Base-by-base conservation (phyloP, 2,888 invertebrate species). In the Ectobius pallidus region DNA sequence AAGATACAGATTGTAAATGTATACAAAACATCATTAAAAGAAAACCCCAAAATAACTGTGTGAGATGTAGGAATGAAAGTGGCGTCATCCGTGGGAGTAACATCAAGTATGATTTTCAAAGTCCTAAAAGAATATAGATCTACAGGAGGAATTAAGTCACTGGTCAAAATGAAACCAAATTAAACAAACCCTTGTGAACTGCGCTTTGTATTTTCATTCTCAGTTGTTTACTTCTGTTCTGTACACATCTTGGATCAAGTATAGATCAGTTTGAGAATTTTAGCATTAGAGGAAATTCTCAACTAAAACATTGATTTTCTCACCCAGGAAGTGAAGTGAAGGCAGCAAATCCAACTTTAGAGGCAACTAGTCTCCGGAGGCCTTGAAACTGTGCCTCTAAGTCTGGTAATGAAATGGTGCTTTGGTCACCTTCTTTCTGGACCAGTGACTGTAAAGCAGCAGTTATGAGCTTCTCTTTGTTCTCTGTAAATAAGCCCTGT, bases 261-360 rank as follows among this genome's bases (percentile, higher is more conserved):
- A n/a, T n/a, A n/a, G n/a, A n/a, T n/a, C n/a, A n/a, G n/a, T n/a
- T n/a, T 39, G 9, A 11, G 42, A 7, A 39, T 39, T 11, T 11
- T 39, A 39, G 42, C 9, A 39, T 39, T 39, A 11, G 9, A 39
- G 14, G 14, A 7, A 39, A 14, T 39, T 39, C 14, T 39, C 14
- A 39, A 39, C 9, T 39, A 11, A 49, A 16, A 1, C 9, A 7
- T n/a, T 20, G 46, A 71, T n/a, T n/a, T n/a, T n/a, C 78, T 84
- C 83, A 95, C 93, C 95, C 95, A 65, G 92, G 89, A 75, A 97
- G 85, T 76, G 92, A 90, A 11, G 97, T 97, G 82, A 99, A 98
- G 2, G 97, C 95, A 39, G 95, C 93, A 83, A 98, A 99, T 1
- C 99, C 99, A 61, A 97, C 95, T 89, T 99, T 99, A 78, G 97